phyloP scores from a whole-genome alignment of 2,888 invertebrate species.

The Sinohyriopsis cumingii region DNA sequence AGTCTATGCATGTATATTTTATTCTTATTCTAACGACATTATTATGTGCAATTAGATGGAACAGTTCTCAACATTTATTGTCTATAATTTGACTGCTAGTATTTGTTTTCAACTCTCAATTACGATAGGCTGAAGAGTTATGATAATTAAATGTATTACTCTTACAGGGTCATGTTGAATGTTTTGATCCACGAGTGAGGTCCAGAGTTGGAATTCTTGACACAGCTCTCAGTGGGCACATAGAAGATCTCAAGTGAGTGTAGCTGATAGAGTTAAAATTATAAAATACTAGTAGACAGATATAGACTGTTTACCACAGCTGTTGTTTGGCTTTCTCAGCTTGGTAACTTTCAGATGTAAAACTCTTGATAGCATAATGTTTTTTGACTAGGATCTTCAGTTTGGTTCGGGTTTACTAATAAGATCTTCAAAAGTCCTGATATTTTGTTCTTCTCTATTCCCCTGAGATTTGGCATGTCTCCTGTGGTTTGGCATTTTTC shows the following conservation, averaged over 20 bases:
- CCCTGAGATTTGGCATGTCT: too few species aligned
- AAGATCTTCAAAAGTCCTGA: too few species aligned
- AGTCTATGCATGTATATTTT: too few species aligned
- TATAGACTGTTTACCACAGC: not conserved
- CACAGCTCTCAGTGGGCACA: slow-evolving; percentile 81
- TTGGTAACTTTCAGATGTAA: too few species aligned
- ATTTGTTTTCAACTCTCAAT: not conserved
- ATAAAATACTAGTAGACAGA: too few species aligned
- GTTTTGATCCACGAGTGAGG: slow-evolving; percentile 94
- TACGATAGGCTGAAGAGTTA: not conserved
- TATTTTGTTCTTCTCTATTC: too few species aligned
- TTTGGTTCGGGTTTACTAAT: too few species aligned
- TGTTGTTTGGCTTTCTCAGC: too few species aligned
- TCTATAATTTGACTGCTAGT: not conserved
- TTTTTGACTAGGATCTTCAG: too few species aligned
- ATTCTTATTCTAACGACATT: not conserved
- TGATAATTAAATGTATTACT: slow-evolving; percentile 1
- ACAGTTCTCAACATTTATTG: not conserved
- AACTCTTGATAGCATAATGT: too few species aligned
- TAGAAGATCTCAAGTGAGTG: slow-evolving; percentile 74
- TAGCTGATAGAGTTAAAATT: not conserved
- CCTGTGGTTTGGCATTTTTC: too few species aligned
- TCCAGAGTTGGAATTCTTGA: slow-evolving; percentile 86
- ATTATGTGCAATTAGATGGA: not conserved
- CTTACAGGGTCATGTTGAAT: slow-evolving; percentile 86